Evolutionary conservation across 2,113 vertebrate species (phyloP).

Genomic region (Oryctolagus cuniculus): mOryCun1.1 NC_091444.1:14274001-14274500

Average conservation of each 20-base stretch:
- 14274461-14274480: conserved; percentile 83
- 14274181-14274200: conserved; percentile 5
- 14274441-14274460: conserved; percentile 80
- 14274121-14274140: no score
- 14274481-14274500: conserved; percentile 77
- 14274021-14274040: neutral
- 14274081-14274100: conserved; percentile 14
- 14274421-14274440: conserved; percentile 87
- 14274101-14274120: neutral
- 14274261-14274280: conserved; percentile 60
- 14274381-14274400: conserved; percentile 83
- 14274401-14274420: conserved; percentile 84
- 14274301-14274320: conserved; percentile 69
- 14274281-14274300: conserved; percentile 64
- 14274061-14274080: neutral
- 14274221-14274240: neutral
- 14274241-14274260: neutral
- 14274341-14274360: conserved; percentile 82
- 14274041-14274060: neutral
- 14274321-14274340: conserved; percentile 65
- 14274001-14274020: neutral
- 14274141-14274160: no score
- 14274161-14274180: neutral
- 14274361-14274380: conserved; percentile 78
- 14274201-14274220: conserved; percentile 17